A percentile compares a stretch with the other conserved stretches of the same genome.
These are phyloP conservation scores for Redunca redunca DNA, from an alignment of 2,113 vertebrate species.

Conservation along the genomic window DNA sequence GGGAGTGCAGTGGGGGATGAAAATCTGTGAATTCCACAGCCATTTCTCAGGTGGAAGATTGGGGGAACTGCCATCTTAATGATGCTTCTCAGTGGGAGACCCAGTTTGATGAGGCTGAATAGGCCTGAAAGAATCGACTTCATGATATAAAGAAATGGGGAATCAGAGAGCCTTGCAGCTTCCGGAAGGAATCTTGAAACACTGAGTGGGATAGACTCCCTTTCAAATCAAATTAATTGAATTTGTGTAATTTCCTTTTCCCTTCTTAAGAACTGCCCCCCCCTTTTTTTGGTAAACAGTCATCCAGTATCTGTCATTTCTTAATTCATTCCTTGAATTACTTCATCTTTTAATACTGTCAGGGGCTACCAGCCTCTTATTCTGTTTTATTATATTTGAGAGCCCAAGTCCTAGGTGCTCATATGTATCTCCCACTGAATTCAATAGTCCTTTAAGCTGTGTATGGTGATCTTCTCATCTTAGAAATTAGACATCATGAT, in stretches of 20 bases:
- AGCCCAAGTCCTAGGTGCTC: neutral
- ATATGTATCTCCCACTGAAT: neutral
- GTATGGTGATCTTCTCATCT: constrained; percentile 23
- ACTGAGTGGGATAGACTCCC: neutral
- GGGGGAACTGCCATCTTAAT: constrained; percentile 68
- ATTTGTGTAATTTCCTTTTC: constrained; percentile 34
- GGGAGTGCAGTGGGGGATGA: constrained; percentile 63
- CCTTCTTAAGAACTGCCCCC: neutral
- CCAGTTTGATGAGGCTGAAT: constrained; percentile 70
- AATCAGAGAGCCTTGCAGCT: constrained; percentile 31
- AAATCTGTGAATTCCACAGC: constrained; percentile 63
- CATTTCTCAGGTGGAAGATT: constrained; percentile 71
- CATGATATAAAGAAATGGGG: constrained; percentile 47
- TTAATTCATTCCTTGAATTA: constrained; percentile 23
- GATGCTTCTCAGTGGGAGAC: constrained; percentile 68
- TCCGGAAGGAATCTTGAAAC: constrained; percentile 55
- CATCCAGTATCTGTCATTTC: neutral
- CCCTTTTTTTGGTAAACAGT: neutral
- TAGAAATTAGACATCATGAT: constrained; percentile 7
- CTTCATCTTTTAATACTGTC: neutral
- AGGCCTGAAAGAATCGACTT: constrained; percentile 63
- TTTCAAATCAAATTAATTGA: constrained; percentile 62
- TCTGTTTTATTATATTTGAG: constrained; percentile 24
- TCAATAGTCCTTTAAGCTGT: neutral
- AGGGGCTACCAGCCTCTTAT: constrained; percentile 8